phyloP scores from a whole-genome alignment of 2,113 vertebrate genomes.

The Pelvicachromis taeniatus region DNA sequence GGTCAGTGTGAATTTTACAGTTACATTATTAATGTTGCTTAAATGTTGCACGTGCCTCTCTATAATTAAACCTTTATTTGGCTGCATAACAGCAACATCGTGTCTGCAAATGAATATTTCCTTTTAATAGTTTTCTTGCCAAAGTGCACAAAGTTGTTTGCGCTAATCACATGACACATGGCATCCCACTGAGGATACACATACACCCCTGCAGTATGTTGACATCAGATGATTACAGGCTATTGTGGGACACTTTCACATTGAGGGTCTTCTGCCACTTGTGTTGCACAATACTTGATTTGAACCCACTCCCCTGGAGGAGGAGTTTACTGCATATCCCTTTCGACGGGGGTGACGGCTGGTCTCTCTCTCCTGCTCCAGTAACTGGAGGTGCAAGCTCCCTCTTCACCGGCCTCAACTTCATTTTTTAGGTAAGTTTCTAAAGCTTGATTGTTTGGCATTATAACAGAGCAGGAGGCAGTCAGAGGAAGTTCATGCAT shows the following conservation, averaged over 20 bases:
- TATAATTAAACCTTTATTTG: neutral
- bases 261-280: constrained; percentile 12
- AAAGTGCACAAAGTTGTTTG: neutral
- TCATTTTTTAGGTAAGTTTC: constrained; percentile 63
- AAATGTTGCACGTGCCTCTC: neutral
- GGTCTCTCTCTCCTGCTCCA: constrained; percentile 71
- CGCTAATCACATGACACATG: neutral
- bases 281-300: constrained; percentile 63
- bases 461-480: neutral
- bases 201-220: neutral
- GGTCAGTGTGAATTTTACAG: neutral
- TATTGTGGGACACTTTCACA: constrained; percentile 21
- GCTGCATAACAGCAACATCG: neutral
- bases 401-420: constrained; percentile 60
- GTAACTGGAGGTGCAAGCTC: constrained; percentile 68
- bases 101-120: neutral
- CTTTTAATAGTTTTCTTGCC: neutral
- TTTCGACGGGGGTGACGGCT: constrained; percentile 28
- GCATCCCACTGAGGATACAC: neutral
- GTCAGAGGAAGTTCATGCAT: neutral
- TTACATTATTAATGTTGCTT: neutral
- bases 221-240: constrained; percentile 23
- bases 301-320: constrained; percentile 59
- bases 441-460: neutral
- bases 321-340: constrained; percentile 69